phyloP scores from a whole-genome alignment of 2,113 vertebrate species.

The Apteryx mantelli region DNA sequence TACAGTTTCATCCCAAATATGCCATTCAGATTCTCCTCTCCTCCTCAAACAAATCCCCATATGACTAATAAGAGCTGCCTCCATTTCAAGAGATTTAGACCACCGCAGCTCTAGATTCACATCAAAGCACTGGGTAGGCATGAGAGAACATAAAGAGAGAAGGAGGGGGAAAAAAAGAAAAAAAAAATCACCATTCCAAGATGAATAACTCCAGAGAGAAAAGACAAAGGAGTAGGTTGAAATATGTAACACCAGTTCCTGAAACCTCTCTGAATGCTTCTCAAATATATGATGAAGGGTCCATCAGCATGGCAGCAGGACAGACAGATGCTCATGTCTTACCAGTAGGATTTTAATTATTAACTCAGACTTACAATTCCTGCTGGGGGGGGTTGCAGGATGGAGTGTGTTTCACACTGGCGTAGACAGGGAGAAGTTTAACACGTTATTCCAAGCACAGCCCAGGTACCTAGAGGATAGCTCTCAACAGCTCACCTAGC shows the following conservation, averaged over 20 bases:
- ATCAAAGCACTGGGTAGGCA: neutral
- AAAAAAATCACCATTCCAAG: neutral
- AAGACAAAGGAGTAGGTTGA: neutral
- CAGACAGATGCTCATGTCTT: constrained; percentile 53
- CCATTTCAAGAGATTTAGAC: neutral
- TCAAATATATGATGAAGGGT: neutral
- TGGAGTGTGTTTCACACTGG: neutral
- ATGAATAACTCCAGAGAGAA: neutral
- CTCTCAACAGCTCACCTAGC: neutral
- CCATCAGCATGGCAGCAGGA: constrained; percentile 42
- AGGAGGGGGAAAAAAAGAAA: neutral
- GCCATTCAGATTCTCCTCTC: neutral
- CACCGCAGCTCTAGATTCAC: neutral
- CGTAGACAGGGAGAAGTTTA: neutral
- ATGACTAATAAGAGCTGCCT: neutral
- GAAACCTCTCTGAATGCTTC: neutral
- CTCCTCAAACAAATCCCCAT: neutral
- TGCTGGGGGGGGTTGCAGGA: neutral
- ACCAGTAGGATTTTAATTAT: constrained; percentile 59
- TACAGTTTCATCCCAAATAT: neutral
- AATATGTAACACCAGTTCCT: neutral
- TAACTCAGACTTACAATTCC: neutral
- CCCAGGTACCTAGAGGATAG: neutral
- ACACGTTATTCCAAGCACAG: neutral
- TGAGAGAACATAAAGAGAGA: neutral